Conservation (phyloP, 2,888 invertebrate genomes). For the Orchesella flavescens region DNA sequence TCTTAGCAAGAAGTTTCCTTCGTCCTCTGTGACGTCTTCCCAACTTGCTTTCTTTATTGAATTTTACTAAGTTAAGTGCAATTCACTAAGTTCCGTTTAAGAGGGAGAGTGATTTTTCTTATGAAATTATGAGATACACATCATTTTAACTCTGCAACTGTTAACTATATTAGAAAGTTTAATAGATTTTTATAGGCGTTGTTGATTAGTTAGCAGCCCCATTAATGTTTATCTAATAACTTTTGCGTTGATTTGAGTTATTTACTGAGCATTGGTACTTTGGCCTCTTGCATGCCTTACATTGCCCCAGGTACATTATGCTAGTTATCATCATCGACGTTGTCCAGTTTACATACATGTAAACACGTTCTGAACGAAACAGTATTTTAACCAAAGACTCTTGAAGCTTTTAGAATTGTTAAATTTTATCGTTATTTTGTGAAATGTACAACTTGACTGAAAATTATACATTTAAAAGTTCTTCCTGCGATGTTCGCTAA, state of each 20-base stretch:
- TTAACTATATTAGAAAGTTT: too few species aligned
- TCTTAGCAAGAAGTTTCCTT: neutral
- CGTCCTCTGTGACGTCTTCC: constrained; percentile 26
- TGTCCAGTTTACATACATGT: too few species aligned
- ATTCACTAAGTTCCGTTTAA: neutral
- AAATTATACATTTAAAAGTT: too few species aligned
- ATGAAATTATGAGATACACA: neutral
- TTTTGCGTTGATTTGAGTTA: neutral
- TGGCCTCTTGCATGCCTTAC: constrained; percentile 44
- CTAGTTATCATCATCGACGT: too few species aligned
- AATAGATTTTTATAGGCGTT: neutral
- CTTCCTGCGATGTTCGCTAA: too few species aligned
- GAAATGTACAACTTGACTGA: too few species aligned
- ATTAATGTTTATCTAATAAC: neutral
- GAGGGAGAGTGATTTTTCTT: neutral
- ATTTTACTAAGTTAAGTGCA: neutral
- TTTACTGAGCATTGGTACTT: neutral
- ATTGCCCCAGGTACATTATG: constrained; percentile 53
- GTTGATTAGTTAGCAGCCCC: neutral
- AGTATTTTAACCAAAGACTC: too few species aligned
- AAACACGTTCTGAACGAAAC: too few species aligned
- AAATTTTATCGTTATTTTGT: too few species aligned
- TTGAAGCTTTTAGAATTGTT: too few species aligned
- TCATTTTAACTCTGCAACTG: too few species aligned
- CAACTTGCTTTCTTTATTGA: neutral